Base-by-base conservation (phyloP, 1,140 invertebrate species). In the Triops cancriformis region DNA sequence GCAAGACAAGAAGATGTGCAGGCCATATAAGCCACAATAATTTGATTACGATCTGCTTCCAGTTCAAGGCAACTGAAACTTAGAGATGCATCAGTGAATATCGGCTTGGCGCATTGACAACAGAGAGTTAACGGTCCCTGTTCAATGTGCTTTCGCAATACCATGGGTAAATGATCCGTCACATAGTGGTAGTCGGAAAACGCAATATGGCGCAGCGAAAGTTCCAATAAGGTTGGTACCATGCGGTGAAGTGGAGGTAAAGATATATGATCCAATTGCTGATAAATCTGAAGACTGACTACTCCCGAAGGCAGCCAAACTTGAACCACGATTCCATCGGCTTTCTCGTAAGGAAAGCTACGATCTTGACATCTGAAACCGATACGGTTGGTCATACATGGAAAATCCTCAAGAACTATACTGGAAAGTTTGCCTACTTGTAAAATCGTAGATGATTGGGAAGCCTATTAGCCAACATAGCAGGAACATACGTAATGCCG, bases 401-500 rank as follows among this genome's bases (percentile, higher is more conserved):
- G 23, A 23, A 64, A 64, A 64, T 10, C 18, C 51, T 14, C 10
- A 6, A 23, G 51, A 64, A 18, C 23, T 1, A 6, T 23, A 23
- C 14, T 14, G 18, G 1, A 23, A 64, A 64, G 18, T 37, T 37
- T 7, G 51, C 51, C 0, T 23, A 64, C 51, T 64, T 64, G 51
- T 64, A 64, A 64, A 64, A 64, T 18, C 51, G 51, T 5, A 64
- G 51, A 18, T 64, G 14, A 23, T 23, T 64, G 51, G 51, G 51
- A 64, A 64, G 23, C 51, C 51, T 64, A 64, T 64, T 64, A 6
- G 72, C 77, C 23, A 78, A 43, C 18, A 73, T 42, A 26, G 73
- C 41, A 26, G 78, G 78, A 11, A 79, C 18, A 37, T 79, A 73
- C 11, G 27, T 79, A 31, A 79, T 9, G 26, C 26, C 18, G 18